Evolutionary conservation across 2,113 vertebrate species (phyloP).

Genomic region (Phaethon lepturus): DNA sequence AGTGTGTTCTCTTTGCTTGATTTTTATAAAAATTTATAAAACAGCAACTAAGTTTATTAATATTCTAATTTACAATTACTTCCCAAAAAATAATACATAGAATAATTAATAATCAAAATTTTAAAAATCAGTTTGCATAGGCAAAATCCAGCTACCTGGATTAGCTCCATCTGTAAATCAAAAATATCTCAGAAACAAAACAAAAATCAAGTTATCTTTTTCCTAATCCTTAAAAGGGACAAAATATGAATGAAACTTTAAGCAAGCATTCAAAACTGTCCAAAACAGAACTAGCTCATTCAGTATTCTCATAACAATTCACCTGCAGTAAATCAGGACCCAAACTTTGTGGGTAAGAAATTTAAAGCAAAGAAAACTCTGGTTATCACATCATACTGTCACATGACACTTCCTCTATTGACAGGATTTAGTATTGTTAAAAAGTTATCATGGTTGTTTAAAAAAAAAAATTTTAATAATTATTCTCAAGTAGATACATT

Average conservation of each 20-base stretch:
- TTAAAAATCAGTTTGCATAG: background rate
- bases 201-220: background rate
- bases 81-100: background rate
- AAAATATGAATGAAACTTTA: background rate
- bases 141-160: background rate
- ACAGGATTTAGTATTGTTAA: background rate
- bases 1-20: background rate
- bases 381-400: background rate
- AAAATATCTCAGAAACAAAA: background rate
- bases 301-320: background rate
- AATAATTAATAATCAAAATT: background rate
- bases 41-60: background rate
- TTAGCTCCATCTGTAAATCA: background rate
- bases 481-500: background rate
- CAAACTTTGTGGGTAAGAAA: background rate
- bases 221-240: background rate
- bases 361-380: background rate
- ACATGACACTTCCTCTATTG: background rate
- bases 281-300: background rate
- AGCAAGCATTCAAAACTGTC: background rate
- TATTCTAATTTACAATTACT: background rate
- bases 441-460: background rate
- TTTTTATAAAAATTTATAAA: background rate
- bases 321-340: background rate
- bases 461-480: background rate